Percentiles rank a stretch among this genome's conserved stretches.
These are phyloP conservation scores for Hetaerina titia DNA, from an alignment of 2,888 invertebrate species.

Conservation along the genomic window DNA sequence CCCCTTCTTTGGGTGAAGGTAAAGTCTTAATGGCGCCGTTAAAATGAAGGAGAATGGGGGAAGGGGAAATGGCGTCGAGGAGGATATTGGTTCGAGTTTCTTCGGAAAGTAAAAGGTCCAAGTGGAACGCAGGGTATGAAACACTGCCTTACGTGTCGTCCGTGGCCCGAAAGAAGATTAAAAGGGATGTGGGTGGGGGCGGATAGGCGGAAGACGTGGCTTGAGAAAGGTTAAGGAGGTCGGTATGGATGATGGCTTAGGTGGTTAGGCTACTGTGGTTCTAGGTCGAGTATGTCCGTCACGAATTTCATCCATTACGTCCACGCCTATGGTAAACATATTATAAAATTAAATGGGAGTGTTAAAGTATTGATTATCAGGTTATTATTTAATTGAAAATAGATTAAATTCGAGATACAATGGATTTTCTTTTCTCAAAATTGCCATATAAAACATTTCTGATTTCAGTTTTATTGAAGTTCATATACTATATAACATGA, in stretches of 20 bases:
- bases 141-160: conserved; percentile 48
- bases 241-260: neutral
- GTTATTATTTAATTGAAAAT: too few species aligned
- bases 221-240: neutral
- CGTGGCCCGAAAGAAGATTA: conserved; percentile 55
- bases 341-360: too few species aligned
- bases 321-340: too few species aligned
- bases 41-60: conserved; percentile 16
- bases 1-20: neutral
- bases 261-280: too few species aligned
- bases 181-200: neutral
- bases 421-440: too few species aligned
- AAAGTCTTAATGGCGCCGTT: conserved; percentile 62
- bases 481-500: too few species aligned
- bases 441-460: too few species aligned
- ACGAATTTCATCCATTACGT: too few species aligned
- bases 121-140: neutral
- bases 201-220: neutral
- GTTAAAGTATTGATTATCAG: too few species aligned
- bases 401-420: too few species aligned
- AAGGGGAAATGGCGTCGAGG: neutral
- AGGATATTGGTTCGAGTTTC: conserved; percentile 60
- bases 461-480: too few species aligned
- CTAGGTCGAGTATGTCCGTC: too few species aligned
- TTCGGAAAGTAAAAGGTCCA: conserved; percentile 39